Percentiles rank a stretch among this genome's conserved stretches.
These are phyloP conservation scores for Girardinichthys multiradiatus DNA, from an alignment of 2,113 vertebrate species.

Conservation along the genomic window DNA sequence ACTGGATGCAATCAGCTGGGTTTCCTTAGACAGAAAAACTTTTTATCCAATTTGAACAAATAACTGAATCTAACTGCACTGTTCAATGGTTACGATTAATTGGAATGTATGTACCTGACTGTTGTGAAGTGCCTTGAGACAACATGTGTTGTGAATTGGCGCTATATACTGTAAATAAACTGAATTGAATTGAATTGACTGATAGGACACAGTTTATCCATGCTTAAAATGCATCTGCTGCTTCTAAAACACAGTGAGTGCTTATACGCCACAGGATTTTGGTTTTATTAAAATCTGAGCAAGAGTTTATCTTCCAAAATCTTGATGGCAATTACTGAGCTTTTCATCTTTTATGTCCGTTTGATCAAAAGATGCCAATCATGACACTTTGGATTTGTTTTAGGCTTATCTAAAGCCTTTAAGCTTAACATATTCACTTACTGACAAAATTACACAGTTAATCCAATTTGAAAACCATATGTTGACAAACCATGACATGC, in stretches of 20 bases:
- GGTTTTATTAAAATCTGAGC: slow-evolving; percentile 8
- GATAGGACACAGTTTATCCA: not conserved
- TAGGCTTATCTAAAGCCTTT: too few relatives aligned
- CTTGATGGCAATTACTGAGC: slow-evolving; percentile 3
- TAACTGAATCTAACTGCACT: too few relatives aligned
- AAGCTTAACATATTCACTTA: not conserved
- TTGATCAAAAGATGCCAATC: not conserved
- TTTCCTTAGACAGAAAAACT: too few relatives aligned
- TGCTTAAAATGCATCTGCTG: not conserved
- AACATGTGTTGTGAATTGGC: too few relatives aligned
- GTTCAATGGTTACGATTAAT: too few relatives aligned
- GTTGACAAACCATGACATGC: not conserved
- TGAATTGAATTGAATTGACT: too few relatives aligned
- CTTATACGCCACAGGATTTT: slow-evolving; percentile 13
- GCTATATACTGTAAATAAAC: too few relatives aligned
- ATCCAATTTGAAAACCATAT: not conserved
- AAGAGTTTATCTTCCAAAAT: slow-evolving; percentile 24
- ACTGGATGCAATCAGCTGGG: too few relatives aligned
- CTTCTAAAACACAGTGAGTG: not conserved
- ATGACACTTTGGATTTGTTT: not conserved
- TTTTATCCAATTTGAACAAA: too few relatives aligned
- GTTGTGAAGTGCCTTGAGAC: too few relatives aligned
- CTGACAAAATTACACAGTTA: not conserved
- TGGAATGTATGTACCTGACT: too few relatives aligned
- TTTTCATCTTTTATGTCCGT: slow-evolving; percentile 31